phyloP scores from a whole-genome alignment of 2,888 invertebrate species.

The Megalurothrips usitatus region DNA sequence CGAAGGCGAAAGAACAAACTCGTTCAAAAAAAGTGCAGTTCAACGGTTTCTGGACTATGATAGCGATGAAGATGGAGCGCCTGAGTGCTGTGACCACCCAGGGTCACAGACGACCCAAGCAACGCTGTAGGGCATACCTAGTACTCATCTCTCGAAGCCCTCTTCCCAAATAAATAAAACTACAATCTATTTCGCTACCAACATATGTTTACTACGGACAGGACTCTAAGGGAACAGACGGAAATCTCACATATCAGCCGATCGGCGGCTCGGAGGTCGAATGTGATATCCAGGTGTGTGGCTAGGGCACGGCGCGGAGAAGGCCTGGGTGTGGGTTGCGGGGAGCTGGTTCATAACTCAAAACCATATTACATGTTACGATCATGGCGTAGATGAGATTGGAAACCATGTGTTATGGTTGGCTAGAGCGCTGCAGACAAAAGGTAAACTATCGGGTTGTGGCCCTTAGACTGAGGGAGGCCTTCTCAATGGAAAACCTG shows the following conservation, averaged over 20 bases:
- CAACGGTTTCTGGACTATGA: constrained; percentile 1
- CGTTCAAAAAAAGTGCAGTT: too few relatives aligned
- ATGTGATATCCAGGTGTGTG: not conserved
- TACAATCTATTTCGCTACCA: not conserved
- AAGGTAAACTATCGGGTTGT: too few relatives aligned
- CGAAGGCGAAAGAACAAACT: too few relatives aligned
- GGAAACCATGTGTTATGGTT: too few relatives aligned
- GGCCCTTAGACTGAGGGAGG: too few relatives aligned
- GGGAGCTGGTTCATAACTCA: not conserved
- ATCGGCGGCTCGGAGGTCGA: not conserved
- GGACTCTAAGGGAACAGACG: not conserved
- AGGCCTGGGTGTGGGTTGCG: constrained; percentile 14
- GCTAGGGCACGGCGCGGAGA: not conserved
- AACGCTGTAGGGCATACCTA: too few relatives aligned
- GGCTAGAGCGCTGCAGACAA: too few relatives aligned
- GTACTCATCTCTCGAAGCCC: not conserved
- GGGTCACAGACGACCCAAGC: too few relatives aligned
- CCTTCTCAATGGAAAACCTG: too few relatives aligned
- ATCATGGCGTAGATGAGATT: not conserved
- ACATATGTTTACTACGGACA: not conserved
- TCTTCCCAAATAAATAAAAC: not conserved
- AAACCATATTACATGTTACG: not conserved
- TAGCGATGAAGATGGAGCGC: not conserved
- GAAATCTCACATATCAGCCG: not conserved
- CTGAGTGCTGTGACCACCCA: too few relatives aligned